Percentiles rank a stretch among this genome's conserved stretches.
Evolutionary conservation across 2,797 vertebrate genomes (phyloP).

Genomic region (Acanthurus lineatus): DNA sequence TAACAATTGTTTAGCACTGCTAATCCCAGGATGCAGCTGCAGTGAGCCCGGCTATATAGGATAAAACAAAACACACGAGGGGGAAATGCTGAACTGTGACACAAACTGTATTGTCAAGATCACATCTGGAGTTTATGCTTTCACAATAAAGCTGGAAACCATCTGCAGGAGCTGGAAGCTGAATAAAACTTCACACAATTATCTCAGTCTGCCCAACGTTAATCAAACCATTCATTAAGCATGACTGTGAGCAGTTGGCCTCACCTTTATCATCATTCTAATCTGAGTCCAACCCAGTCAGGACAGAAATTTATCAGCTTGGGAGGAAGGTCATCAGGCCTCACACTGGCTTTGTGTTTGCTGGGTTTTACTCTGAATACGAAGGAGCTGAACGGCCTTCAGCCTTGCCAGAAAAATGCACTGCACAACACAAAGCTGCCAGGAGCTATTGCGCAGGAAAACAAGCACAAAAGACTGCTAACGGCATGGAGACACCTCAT

Average conservation of each 20-base stretch:
- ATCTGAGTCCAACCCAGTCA: background rate
- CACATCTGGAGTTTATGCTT: too few species aligned
- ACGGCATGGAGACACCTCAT: slow-evolving; percentile 39
- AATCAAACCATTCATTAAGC: background rate
- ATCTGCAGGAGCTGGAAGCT: background rate
- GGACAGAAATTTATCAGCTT: slow-evolving; percentile 21
- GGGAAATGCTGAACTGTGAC: too few species aligned
- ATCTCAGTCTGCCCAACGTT: background rate
- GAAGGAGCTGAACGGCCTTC: slow-evolving; percentile 39
- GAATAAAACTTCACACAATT: background rate
- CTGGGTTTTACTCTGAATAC: slow-evolving; percentile 35
- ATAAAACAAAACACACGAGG: too few species aligned
- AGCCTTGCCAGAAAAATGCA: slow-evolving; percentile 31
- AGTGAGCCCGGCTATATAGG: too few species aligned
- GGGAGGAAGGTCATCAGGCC: slow-evolving; percentile 7
- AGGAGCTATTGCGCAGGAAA: slow-evolving; percentile 35
- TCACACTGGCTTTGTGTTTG: slow-evolving; percentile 26
- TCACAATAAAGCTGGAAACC: too few species aligned
- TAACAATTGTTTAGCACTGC: too few species aligned
- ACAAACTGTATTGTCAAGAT: too few species aligned
- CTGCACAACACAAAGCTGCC: slow-evolving; percentile 31
- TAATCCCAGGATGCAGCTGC: too few species aligned
- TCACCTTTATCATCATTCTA: slow-evolving; percentile 13
- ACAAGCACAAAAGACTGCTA: slow-evolving; percentile 45
- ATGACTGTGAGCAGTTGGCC: background rate